Evolutionary conservation across 2,888 invertebrate species (phyloP), one percentile per base, ranked within the genome.

Genomic region (Platerodrilus igneus): DNA sequence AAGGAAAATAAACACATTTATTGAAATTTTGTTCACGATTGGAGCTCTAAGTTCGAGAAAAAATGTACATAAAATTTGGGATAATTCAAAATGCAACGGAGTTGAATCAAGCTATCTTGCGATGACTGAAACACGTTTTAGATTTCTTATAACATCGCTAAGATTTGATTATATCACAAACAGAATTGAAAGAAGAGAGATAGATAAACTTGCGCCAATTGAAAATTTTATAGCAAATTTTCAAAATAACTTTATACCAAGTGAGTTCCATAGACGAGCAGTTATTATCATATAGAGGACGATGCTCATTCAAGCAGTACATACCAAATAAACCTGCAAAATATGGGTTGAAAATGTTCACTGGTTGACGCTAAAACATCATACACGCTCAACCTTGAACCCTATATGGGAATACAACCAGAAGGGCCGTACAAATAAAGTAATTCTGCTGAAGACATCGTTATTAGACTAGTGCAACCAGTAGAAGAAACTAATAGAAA

Each of bases 271-370:
- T 57, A 25, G 55, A 57, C 41, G 56, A 56, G 31, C 52, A 53
- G 35, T 28, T 58, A 15, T 47, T 47, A 39, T 35, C 47, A 13
- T 54, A 55, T 30, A 17, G 50, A 18, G 47, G 43, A 19, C 34
- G 35, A 10, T 39, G 40, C 27, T 22, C 28, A 13, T 56, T 59
- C 40, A 25, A 41, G 8, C 53, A 60, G 41, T 61, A 56, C 34
- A 60, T 61, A 5, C 53, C 58, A 4, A 50, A 49, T 13, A 56
- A 62, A 44, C 53, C 58, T 5, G 52, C 45, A 2, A 56, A 51
- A 29, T 58, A 58, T 48, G 55, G 55, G 0, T 48, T 59, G 4
- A 55, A 59, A 49, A 43, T 55, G n/a, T 50, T 40, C 58, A 4
- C 21, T 42, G 7, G 31, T 28, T 13, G 56, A 58, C 37, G 46